Evolutionary conservation across 2,113 vertebrate species (phyloP).

Genomic region (Crotalus viridis): DNA sequence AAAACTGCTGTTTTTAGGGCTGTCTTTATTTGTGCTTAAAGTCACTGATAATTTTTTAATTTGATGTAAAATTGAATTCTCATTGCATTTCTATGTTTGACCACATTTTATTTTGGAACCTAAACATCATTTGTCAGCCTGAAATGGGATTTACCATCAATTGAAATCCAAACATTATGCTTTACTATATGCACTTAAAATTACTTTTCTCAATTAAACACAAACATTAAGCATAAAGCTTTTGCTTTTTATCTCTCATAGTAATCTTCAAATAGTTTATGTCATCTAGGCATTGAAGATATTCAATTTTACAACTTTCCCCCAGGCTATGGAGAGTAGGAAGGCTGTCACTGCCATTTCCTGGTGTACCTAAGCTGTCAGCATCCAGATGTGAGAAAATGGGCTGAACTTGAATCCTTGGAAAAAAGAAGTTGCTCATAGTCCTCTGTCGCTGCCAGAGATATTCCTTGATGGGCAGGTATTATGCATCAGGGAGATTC

Average conservation of each 20-base stretch:
- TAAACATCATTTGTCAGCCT: slow-evolving; percentile 16
- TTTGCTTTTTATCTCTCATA: background rate
- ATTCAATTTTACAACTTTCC: background rate
- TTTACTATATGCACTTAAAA: background rate
- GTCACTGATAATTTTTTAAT: background rate
- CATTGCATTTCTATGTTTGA: background rate
- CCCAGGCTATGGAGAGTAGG: background rate
- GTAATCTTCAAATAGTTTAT: background rate
- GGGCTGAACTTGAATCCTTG: background rate
- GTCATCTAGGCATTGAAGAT: background rate
- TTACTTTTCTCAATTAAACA: background rate
- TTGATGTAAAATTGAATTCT: background rate
- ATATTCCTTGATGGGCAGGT: background rate
- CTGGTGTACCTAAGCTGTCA: background rate
- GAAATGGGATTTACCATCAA: background rate
- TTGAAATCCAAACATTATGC: background rate
- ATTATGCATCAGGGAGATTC: background rate
- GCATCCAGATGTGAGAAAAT: background rate
- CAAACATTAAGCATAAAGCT: background rate
- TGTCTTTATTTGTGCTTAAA: background rate
- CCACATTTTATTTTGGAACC: background rate
- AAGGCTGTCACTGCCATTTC: too few relatives aligned
- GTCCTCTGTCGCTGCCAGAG: background rate
- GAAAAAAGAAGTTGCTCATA: background rate
- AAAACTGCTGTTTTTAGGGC: background rate